Conservation (phyloP, 1,140 invertebrate genomes). For the Calliopsis andreniformis region DNA sequence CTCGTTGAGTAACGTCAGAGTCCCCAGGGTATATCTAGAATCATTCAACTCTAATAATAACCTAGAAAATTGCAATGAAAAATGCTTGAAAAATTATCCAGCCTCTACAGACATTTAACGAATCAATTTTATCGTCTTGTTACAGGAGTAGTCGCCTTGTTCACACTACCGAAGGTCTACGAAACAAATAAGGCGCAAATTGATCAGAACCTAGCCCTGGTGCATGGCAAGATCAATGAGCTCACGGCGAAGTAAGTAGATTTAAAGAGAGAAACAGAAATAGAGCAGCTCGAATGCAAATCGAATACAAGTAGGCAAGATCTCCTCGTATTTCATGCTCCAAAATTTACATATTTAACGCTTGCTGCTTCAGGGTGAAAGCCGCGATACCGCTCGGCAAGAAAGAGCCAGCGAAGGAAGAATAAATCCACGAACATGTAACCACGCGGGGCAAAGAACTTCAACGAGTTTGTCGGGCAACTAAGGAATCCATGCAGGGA, state of each 20-base stretch:
- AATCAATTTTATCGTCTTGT: constrained; percentile 62
- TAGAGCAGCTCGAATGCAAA: not conserved
- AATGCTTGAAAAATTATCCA: too few relatives aligned
- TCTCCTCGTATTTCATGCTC: too few relatives aligned
- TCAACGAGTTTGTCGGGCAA: constrained; percentile 30
- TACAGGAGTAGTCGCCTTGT: constrained; percentile 94
- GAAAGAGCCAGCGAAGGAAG: constrained; percentile 92
- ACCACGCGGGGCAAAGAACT: constrained; percentile 36
- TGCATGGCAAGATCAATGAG: constrained; percentile 93
- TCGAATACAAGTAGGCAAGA: too few relatives aligned
- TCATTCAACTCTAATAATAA: not conserved
- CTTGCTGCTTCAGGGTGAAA: constrained; percentile 89
- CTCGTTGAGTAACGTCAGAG: not conserved
- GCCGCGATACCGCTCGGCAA: constrained; percentile 94
- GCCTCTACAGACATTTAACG: not conserved
- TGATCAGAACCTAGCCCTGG: constrained; percentile 95
- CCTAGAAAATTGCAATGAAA: not conserved
- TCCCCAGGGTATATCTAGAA: not conserved
- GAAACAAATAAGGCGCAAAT: constrained; percentile 98
- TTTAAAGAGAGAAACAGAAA: not conserved
- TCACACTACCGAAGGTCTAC: constrained; percentile 98
- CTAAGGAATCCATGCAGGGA: constrained; percentile 23
- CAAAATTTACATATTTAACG: not conserved
- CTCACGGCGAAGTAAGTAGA: constrained; percentile 91
- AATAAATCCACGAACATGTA: constrained; percentile 83